phyloP scores from a whole-genome alignment of 2,888 invertebrate species.

The Pogonocherus hispidulus region DNA sequence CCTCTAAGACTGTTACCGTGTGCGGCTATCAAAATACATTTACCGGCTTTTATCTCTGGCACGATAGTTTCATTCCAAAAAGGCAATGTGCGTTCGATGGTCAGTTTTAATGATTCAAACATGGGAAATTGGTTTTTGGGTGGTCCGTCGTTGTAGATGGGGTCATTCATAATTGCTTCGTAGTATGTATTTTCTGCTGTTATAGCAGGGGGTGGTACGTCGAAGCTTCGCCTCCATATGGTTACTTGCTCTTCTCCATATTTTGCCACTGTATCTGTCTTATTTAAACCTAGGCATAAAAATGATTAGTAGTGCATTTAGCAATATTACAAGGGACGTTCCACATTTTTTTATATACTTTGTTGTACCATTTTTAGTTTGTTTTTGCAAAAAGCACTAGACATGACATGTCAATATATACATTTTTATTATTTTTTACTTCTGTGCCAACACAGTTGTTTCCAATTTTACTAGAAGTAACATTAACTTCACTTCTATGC shows the following conservation, averaged over 20 bases:
- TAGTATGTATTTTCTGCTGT: slow-evolving; percentile 82
- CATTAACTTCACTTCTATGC: no score
- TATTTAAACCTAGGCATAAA: slow-evolving; percentile 72
- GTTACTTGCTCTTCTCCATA: slow-evolving; percentile 85
- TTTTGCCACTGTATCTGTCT: slow-evolving; percentile 86
- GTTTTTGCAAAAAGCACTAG: no score
- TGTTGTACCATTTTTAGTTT: no score
- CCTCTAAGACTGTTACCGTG: slow-evolving; percentile 90
- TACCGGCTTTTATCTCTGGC: slow-evolving; percentile 83
- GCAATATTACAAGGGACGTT: not conserved
- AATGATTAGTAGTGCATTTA: not conserved
- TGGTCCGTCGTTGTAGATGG: slow-evolving; percentile 81
- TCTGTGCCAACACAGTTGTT: no score
- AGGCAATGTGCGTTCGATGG: slow-evolving; percentile 85
- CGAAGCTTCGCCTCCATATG: slow-evolving; percentile 89
- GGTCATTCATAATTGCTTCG: slow-evolving; percentile 81
- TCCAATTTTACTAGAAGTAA: no score
- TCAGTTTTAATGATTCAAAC: slow-evolving; percentile 86
- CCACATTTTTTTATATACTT: not conserved
- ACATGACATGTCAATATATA: no score
- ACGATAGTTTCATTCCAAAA: slow-evolving; percentile 90
- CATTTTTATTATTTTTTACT: no score
- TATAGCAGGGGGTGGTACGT: slow-evolving; percentile 87
- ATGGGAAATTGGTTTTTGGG: slow-evolving; percentile 81
- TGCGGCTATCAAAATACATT: slow-evolving; percentile 84